Evolutionary conservation across 2,888 invertebrate genomes (phyloP).

Genomic region (Onthophagus sagittarius): DNA sequence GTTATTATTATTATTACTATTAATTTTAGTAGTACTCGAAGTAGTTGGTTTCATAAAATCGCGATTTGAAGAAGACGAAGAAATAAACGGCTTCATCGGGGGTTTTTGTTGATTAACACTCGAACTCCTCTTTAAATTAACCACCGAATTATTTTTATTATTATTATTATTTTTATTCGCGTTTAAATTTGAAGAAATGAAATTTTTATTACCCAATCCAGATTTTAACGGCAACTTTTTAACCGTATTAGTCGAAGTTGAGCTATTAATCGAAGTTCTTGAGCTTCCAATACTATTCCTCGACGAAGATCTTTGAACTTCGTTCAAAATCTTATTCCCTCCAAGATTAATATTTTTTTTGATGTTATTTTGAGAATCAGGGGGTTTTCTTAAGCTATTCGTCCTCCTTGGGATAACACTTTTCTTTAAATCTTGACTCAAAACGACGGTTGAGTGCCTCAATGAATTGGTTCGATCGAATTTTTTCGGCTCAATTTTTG

Average conservation of each 20-base stretch:
- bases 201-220: slow-evolving; percentile 34
- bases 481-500: slow-evolving; percentile 26
- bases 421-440: slow-evolving; percentile 31
- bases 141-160: too few relatives aligned
- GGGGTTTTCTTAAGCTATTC: slow-evolving; percentile 44
- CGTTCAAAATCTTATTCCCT: slow-evolving; percentile 43
- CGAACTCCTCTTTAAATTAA: slow-evolving; percentile 43
- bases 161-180: slow-evolving; percentile 27
- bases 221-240: slow-evolving; percentile 58
- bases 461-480: slow-evolving; percentile 38
- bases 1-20: slow-evolving; percentile 39
- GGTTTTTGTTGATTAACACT: slow-evolving; percentile 34
- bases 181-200: slow-evolving; percentile 28
- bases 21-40: slow-evolving; percentile 72
- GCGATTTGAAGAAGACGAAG: slow-evolving; percentile 39
- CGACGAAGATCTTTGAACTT: slow-evolving; percentile 74
- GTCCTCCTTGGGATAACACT: slow-evolving; percentile 46
- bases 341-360: slow-evolving; percentile 20
- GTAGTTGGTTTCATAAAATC: slow-evolving; percentile 86
- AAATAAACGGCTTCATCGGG: slow-evolving; percentile 36
- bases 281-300: slow-evolving; percentile 78
- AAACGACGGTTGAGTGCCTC: slow-evolving; percentile 33
- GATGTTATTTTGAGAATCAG: slow-evolving; percentile 40
- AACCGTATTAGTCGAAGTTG: slow-evolving; percentile 74
- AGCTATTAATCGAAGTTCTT: slow-evolving; percentile 77